Conservation (phyloP, 2,888 invertebrate genomes). For the Muschampia plurimacula region DNA sequence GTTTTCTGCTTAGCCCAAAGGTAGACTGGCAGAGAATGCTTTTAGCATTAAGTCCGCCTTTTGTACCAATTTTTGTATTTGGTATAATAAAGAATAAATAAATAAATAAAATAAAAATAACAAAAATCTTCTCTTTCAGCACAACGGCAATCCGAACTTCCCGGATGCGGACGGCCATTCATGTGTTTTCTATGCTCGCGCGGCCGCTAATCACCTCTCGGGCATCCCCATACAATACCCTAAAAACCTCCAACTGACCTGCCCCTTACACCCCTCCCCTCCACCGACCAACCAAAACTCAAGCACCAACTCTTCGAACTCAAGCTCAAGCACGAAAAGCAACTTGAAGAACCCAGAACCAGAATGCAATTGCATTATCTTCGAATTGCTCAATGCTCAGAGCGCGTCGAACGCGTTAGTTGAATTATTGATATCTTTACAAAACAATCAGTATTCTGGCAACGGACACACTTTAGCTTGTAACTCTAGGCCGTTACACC, state of each 20-base stretch:
- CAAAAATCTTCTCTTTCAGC: conserved; percentile 82
- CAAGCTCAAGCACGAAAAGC: conserved; percentile 60
- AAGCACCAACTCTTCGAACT: conserved; percentile 46
- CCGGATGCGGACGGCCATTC: conserved; percentile 88
- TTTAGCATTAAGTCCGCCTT: too few species aligned
- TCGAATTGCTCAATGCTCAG: conserved; percentile 76
- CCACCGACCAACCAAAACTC: conserved; percentile 45
- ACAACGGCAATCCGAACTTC: conserved; percentile 96
- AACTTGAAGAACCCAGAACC: conserved; percentile 69
- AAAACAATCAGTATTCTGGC: conserved; percentile 79
- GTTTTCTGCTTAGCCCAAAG: too few species aligned
- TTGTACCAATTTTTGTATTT: too few species aligned
- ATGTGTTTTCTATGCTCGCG: conserved; percentile 82
- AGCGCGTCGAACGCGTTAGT: conserved; percentile 78
- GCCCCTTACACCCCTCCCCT: conserved; percentile 74
- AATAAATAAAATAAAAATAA: neutral
- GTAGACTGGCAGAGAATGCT: too few species aligned
- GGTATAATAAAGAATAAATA: too few species aligned
- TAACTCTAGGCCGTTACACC: conserved; percentile 59
- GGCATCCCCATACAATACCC: conserved; percentile 77
- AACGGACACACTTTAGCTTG: conserved; percentile 67
- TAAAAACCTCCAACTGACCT: conserved; percentile 67
- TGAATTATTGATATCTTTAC: conserved; percentile 74
- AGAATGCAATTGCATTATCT: conserved; percentile 80
- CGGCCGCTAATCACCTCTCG: conserved; percentile 80